Evolutionary conservation across 2,113 vertebrate species (phyloP).

Genomic region (Periophthalmus modestus): DNA sequence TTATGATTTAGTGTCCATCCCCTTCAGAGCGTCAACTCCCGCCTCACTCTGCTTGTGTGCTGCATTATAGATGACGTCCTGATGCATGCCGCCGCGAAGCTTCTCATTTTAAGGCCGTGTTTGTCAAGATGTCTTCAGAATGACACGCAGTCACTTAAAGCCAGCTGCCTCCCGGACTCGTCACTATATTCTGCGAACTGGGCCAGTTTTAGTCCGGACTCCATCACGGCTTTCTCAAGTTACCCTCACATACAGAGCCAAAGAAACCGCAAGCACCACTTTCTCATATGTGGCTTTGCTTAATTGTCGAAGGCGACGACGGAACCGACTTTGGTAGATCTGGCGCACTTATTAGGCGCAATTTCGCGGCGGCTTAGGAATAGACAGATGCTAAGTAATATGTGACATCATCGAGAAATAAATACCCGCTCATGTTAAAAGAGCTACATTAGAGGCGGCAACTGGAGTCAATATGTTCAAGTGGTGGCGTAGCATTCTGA

Average conservation of each 20-base stretch:
- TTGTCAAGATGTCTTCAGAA: slow-evolving; percentile 53
- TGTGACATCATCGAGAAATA: slow-evolving; percentile 1
- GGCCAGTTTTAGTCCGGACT: slow-evolving; percentile 63
- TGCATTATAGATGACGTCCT: slow-evolving; percentile 15
- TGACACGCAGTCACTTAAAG: slow-evolving; percentile 57
- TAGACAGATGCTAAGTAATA: slow-evolving; percentile 31
- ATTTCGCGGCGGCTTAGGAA: slow-evolving; percentile 51
- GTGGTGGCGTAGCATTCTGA: not conserved
- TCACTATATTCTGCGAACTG: slow-evolving; percentile 35
- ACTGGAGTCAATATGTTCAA: not conserved
- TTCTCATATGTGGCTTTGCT: slow-evolving; percentile 48
- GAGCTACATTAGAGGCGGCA: not conserved
- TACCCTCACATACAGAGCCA: slow-evolving; percentile 39
- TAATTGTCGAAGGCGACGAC: slow-evolving; percentile 59
- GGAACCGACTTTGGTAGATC: slow-evolving; percentile 27
- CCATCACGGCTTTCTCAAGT: slow-evolving; percentile 59
- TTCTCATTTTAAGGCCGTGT: slow-evolving; percentile 43
- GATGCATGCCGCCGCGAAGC: slow-evolving; percentile 14
- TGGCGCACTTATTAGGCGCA: slow-evolving; percentile 36
- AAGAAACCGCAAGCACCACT: slow-evolving; percentile 31
- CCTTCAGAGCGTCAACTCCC: not conserved
- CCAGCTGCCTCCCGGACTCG: slow-evolving; percentile 56
- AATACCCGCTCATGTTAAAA: not conserved
- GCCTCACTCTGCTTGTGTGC: not conserved
- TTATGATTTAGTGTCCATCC: not conserved